phyloP scores from a whole-genome alignment of 2,797 vertebrate species.

The Crocidura indochinensis region DNA sequence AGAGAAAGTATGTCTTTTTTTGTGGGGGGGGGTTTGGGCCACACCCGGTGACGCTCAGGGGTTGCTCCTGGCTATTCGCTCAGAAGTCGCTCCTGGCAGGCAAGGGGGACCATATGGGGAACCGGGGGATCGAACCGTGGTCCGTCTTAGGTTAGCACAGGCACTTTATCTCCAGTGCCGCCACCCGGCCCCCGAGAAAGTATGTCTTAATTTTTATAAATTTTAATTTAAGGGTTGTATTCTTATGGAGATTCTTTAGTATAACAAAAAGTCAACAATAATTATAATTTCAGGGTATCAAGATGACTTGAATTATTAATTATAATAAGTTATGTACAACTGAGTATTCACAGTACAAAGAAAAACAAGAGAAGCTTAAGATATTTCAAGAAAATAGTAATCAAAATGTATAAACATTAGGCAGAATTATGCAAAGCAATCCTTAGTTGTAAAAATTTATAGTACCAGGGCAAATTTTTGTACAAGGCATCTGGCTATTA shows the following conservation, averaged over 20 bases:
- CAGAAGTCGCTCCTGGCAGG: too few species aligned
- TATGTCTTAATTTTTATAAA: background rate
- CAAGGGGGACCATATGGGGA: too few species aligned
- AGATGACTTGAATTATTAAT: background rate
- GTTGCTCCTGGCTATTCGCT: too few species aligned
- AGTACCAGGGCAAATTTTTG: too few species aligned
- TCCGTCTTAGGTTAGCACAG: too few species aligned
- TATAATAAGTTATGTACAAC: constrained; percentile 11
- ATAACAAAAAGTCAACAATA: constrained; percentile 4
- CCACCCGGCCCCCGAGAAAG: too few species aligned
- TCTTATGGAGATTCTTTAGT: background rate
- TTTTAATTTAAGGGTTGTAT: background rate
- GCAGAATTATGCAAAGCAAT: background rate
- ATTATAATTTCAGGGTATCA: background rate
- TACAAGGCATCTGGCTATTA: too few species aligned
- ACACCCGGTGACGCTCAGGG: too few species aligned
- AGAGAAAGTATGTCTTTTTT: too few species aligned
- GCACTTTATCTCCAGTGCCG: too few species aligned
- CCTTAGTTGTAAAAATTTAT: background rate
- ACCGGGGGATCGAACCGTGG: too few species aligned
- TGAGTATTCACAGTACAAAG: background rate
- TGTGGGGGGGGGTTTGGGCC: too few species aligned
- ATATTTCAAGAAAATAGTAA: constrained; percentile 7
- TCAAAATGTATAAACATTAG: background rate
- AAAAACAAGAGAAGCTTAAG: background rate